phyloP scores from a whole-genome alignment of 2,888 invertebrate species.

The Drosophila hamatofila region DNA sequence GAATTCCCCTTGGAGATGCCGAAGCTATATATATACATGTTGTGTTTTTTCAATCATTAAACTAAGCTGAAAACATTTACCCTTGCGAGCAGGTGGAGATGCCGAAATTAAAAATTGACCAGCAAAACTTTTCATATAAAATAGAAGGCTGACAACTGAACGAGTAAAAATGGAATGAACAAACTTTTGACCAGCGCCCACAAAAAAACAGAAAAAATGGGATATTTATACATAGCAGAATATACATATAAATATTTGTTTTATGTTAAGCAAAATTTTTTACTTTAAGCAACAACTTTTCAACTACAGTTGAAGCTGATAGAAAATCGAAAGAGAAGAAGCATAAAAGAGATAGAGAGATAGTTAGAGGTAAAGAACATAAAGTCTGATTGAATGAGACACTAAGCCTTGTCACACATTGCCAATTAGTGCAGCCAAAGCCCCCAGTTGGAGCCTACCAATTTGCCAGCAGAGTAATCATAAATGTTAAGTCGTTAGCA shows the following conservation, averaged over 20 bases:
- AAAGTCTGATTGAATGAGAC: constrained; percentile 44
- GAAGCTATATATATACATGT: background rate
- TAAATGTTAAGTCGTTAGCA: constrained; percentile 56
- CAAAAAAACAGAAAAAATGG: constrained; percentile 6
- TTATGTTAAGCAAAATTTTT: background rate
- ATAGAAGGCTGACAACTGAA: constrained; percentile 17
- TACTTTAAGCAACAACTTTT: constrained; percentile 1
- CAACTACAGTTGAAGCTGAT: background rate
- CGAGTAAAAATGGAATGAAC: constrained; percentile 25
- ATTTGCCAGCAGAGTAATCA: constrained; percentile 69
- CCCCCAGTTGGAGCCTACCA: constrained; percentile 46
- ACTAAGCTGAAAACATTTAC: constrained; percentile 21
- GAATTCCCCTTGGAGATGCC: background rate
- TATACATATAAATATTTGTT: constrained; percentile 2
- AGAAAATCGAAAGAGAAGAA: background rate
- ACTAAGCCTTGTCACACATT: constrained; percentile 7
- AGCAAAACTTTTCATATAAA: constrained; percentile 64
- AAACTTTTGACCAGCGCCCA: constrained; percentile 31
- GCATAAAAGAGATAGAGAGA: background rate
- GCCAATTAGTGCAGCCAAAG: constrained; percentile 52
- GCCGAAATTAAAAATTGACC: constrained; percentile 52
- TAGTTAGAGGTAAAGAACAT: constrained; percentile 2
- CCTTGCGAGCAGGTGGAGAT: background rate
- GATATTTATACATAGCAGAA: background rate
- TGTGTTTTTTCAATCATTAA: constrained; percentile 10